Conservation (phyloP, 2,888 invertebrate genomes). For the Drosophila hawaiiensis region DNA sequence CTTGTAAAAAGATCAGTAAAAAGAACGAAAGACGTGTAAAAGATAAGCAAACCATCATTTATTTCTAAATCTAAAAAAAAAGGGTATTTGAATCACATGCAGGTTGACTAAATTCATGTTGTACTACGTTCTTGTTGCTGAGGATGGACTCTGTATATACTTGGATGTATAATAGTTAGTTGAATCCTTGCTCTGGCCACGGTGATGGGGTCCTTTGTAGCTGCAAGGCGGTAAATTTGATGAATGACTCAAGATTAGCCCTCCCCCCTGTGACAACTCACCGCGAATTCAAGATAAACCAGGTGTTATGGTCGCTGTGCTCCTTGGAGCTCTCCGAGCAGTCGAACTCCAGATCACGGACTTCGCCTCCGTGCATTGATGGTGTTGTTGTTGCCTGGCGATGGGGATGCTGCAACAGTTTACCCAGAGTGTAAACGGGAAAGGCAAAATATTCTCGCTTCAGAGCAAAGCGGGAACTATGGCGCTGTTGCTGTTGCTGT, state of each 20-base stretch:
- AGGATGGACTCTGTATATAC: slow-evolving; percentile 41
- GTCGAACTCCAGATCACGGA: neutral
- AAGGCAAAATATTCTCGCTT: slow-evolving; percentile 75
- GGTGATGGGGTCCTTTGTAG: slow-evolving; percentile 74
- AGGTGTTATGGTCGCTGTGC: slow-evolving; percentile 52
- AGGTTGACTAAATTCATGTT: neutral
- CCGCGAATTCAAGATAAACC: slow-evolving; percentile 82
- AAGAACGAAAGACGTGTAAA: neutral
- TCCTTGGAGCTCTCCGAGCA: slow-evolving; percentile 21
- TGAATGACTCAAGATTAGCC: rapidly evolving
- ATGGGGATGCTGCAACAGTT: slow-evolving; percentile 57
- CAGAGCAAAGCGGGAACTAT: slow-evolving; percentile 71
- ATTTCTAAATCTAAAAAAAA: slow-evolving; percentile 9
- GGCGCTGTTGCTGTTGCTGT: slow-evolving; percentile 19
- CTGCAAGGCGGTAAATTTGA: slow-evolving; percentile 39
- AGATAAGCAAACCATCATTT: neutral
- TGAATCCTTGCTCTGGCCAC: slow-evolving; percentile 5
- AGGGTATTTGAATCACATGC: neutral
- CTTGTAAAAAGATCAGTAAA: neutral
- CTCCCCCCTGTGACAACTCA: slow-evolving; percentile 30
- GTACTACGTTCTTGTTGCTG: slow-evolving; percentile 7
- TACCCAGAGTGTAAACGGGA: slow-evolving; percentile 76
- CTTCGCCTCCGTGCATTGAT: slow-evolving; percentile 1
- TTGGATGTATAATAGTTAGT: slow-evolving; percentile 68
- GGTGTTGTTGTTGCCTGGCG: neutral